phyloP scores from a whole-genome alignment of 2,888 invertebrate genomes.

The Dryobota labecula region DNA sequence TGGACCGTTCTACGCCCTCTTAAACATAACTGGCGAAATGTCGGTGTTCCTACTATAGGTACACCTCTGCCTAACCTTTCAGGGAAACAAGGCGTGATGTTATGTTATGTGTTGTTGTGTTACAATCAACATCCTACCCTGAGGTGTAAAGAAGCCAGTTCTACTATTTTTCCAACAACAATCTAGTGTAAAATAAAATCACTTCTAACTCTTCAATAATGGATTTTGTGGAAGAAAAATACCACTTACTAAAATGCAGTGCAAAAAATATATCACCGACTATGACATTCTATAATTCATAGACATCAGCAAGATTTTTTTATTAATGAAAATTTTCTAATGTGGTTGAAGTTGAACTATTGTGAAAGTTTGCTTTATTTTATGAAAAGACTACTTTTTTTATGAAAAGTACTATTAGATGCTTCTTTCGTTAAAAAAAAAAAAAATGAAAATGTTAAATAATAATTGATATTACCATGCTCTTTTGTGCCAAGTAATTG shows the following conservation, averaged over 20 bases:
- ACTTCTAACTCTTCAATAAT: neutral
- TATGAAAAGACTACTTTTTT: too few species aligned
- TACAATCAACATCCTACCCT: neutral
- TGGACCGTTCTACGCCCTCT: too few species aligned
- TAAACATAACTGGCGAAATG: too few species aligned
- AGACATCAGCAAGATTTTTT: neutral
- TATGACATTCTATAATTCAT: conserved; percentile 4
- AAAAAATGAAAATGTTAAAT: too few species aligned
- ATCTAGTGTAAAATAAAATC: neutral
- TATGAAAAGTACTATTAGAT: neutral
- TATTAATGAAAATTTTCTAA: neutral
- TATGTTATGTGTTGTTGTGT: too few species aligned
- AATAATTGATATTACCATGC: neutral
- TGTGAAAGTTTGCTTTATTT: neutral
- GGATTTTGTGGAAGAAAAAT: neutral
- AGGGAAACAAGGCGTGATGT: too few species aligned
- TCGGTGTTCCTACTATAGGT: too few species aligned
- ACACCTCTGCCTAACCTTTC: too few species aligned
- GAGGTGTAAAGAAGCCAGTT: too few species aligned
- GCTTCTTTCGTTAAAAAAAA: too few species aligned
- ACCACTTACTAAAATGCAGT: neutral
- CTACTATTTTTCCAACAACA: neutral
- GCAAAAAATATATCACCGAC: neutral
- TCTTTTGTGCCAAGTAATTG: neutral
- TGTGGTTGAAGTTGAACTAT: neutral